Conservation (phyloP, 2,888 invertebrate genomes). For the Cephus spinipes region DNA sequence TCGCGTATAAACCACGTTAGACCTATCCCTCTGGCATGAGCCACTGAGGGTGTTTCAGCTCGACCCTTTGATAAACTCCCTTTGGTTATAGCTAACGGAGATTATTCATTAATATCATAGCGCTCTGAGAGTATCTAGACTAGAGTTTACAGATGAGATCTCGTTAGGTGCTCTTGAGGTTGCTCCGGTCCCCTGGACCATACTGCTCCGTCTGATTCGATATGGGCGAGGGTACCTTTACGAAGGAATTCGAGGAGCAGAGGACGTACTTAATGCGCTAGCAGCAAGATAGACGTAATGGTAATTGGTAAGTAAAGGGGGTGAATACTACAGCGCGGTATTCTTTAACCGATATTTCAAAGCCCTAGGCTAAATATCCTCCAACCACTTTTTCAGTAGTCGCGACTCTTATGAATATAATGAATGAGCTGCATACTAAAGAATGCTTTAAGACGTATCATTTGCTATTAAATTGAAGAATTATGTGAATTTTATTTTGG, state of each 20-base stretch:
- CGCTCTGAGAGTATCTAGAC: neutral
- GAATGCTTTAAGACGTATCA: neutral
- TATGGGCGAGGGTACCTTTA: neutral
- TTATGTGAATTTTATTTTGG: neutral
- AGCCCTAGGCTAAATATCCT: neutral
- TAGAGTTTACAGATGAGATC: neutral
- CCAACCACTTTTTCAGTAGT: neutral
- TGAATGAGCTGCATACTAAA: neutral
- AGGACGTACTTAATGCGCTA: neutral
- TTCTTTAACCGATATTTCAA: neutral
- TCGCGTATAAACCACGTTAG: neutral
- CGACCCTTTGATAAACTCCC: neutral
- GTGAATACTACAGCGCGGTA: neutral
- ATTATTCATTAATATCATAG: conserved; percentile 4
- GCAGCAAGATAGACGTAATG: neutral
- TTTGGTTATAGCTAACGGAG: neutral
- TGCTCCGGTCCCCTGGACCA: neutral
- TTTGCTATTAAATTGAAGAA: neutral
- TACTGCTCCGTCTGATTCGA: neutral
- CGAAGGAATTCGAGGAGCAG: neutral
- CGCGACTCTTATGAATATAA: neutral
- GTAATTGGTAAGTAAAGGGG: neutral
- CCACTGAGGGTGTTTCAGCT: conserved; percentile 4
- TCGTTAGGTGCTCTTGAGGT: neutral
- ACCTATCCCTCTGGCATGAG: neutral